A percentile compares a stretch with the other conserved stretches of the same genome.
phyloP scores from a whole-genome alignment of 2,888 invertebrate species.

The Tachina lurida region DNA sequence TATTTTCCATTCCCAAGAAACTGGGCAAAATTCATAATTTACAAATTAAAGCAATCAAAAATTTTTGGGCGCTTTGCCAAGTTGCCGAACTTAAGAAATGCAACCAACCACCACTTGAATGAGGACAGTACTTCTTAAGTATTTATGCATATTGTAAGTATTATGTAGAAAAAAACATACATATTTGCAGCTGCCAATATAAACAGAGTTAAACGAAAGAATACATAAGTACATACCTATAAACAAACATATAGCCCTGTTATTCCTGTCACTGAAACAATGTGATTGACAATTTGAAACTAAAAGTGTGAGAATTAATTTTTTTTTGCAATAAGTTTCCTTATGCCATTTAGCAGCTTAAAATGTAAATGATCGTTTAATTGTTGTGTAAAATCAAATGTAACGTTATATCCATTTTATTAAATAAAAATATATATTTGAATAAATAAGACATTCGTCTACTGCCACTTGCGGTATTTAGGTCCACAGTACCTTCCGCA shows the following conservation, averaged over 20 bases:
- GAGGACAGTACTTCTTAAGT: background rate
- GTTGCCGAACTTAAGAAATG: background rate
- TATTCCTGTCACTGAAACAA: background rate
- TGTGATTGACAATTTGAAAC: background rate
- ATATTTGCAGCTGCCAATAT: constrained; percentile 4
- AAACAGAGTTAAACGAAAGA: background rate
- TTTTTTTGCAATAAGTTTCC: background rate
- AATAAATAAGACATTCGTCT: no score
- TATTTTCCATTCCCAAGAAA: constrained; percentile 38
- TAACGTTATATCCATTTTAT: no score
- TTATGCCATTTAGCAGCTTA: background rate
- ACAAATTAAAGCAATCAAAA: constrained; percentile 20
- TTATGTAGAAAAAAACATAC: background rate
- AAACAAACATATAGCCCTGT: no score
- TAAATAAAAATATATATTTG: no score
- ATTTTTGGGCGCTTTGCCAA: constrained; percentile 44
- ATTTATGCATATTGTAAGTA: no score
- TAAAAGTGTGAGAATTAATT: background rate
- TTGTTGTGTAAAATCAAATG: no score
- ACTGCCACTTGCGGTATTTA: no score
- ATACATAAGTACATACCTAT: no score
- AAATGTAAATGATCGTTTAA: no score
- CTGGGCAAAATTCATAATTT: constrained; percentile 16
- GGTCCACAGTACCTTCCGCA: no score
- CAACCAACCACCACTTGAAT: constrained; percentile 23